phyloP scores from a whole-genome alignment of 2,113 vertebrate species.

The Spermophilus dauricus region DNA sequence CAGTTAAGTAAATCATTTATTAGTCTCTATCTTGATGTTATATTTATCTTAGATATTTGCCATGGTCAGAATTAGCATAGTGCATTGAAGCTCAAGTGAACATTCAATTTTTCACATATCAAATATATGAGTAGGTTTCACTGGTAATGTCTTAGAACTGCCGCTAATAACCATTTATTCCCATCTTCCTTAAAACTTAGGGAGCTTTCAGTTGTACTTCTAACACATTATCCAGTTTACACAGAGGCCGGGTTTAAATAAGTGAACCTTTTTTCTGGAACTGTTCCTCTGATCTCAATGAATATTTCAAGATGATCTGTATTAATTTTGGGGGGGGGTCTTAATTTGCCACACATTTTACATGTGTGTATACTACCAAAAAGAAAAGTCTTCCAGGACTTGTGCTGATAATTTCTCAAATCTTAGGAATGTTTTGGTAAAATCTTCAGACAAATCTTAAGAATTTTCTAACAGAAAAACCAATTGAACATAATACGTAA shows the following conservation, averaged over 20 bases:
- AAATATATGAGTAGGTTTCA: too few relatives aligned
- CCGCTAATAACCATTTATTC: neutral
- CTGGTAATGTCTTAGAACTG: neutral
- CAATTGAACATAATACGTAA: neutral
- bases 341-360: constrained; percentile 29
- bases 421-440: neutral
- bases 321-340: neutral
- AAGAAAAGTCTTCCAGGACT: neutral
- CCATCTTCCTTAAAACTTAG: neutral
- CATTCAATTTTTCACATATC: neutral
- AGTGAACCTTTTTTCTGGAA: neutral
- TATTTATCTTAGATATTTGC: neutral
- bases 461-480: neutral
- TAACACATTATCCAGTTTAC: neutral
- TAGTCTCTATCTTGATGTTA: neutral
- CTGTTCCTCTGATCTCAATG: neutral
- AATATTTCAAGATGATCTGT: neutral
- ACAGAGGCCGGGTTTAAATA: neutral
- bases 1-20: neutral
- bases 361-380: neutral
- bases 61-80: neutral
- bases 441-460: constrained; percentile 39
- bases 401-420: neutral
- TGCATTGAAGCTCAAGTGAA: neutral
- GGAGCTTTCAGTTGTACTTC: neutral